Evolutionary conservation across 2,888 invertebrate species (phyloP).

Genomic region (Hypomecis atomaria): DNA sequence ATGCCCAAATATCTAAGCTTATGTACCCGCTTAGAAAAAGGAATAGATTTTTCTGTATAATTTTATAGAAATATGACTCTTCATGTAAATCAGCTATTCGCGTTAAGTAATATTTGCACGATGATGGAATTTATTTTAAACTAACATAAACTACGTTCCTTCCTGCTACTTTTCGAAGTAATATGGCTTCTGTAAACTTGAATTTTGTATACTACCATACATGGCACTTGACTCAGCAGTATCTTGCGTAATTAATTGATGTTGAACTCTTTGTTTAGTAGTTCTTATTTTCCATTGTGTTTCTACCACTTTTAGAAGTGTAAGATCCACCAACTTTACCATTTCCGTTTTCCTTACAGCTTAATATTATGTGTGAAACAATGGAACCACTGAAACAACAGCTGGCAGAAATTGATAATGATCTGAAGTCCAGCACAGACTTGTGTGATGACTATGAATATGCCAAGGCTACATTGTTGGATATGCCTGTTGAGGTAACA

Average conservation of each 20-base stretch:
- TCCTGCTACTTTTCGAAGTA: no score
- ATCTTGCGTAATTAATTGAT: constrained; percentile 14
- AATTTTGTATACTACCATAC: constrained; percentile 23
- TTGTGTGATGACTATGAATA: constrained; percentile 48
- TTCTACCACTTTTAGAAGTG: background rate
- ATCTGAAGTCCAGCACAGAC: constrained; percentile 41
- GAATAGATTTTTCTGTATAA: no score
- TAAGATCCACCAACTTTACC: background rate
- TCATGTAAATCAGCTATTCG: no score
- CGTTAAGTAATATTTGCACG: no score
- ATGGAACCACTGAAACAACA: constrained; percentile 60
- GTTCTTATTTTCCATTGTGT: background rate
- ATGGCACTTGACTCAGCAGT: constrained; percentile 40
- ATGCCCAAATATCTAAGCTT: no score
- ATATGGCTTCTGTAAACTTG: constrained; percentile 2
- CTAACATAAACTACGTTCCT: no score
- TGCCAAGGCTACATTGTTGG: constrained; percentile 57
- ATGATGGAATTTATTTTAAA: background rate
- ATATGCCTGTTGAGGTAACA: constrained; percentile 76
- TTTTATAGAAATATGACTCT: no score
- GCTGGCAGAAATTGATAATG: constrained; percentile 59
- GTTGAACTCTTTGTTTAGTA: constrained; percentile 13
- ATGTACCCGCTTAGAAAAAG: no score
- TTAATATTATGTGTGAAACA: constrained; percentile 64
- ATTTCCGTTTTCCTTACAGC: constrained; percentile 39